These are phyloP conservation scores for Amphiduros pacificus DNA, from an alignment of 2,888 invertebrate species.

Conservation along the genomic window DNA sequence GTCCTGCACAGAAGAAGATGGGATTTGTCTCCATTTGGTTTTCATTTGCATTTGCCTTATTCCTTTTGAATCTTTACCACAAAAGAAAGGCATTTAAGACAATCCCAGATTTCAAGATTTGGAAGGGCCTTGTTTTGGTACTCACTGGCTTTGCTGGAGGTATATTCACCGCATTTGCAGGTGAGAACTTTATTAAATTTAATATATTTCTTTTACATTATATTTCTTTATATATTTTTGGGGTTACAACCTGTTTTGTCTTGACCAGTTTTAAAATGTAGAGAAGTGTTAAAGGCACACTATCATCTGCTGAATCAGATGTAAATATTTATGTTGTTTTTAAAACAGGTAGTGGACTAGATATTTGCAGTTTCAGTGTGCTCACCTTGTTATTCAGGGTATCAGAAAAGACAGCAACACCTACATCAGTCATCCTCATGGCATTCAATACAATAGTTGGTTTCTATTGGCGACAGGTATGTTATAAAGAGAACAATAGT, in stretches of 20 bases:
- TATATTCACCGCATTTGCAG: conserved; percentile 47
- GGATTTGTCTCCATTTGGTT: conserved; percentile 52
- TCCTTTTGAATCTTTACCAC: conserved; percentile 42
- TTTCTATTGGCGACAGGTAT: conserved; percentile 10
- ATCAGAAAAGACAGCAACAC: conserved; percentile 46
- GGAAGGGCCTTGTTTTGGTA: conserved; percentile 39
- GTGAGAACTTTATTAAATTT: no score
- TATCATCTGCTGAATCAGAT: neutral
- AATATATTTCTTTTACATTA: no score
- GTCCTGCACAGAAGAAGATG: conserved; percentile 48
- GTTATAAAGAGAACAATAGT: no score
- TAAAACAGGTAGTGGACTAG: conserved; percentile 54
- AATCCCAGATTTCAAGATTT: conserved; percentile 27
- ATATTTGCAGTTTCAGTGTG: conserved; percentile 46
- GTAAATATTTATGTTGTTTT: neutral
- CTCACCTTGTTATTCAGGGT: conserved; percentile 29
- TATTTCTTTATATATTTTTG: no score
- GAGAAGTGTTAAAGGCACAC: no score
- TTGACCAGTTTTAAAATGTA: no score
- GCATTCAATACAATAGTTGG: conserved; percentile 38
- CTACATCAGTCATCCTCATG: conserved; percentile 50
- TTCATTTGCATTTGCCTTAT: conserved; percentile 48
- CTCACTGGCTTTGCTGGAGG: conserved; percentile 47
- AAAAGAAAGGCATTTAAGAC: conserved; percentile 32
- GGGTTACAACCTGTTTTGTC: no score